phyloP scores from a whole-genome alignment of 2,888 invertebrate genomes.

The Lacanobia wlatinum region DNA sequence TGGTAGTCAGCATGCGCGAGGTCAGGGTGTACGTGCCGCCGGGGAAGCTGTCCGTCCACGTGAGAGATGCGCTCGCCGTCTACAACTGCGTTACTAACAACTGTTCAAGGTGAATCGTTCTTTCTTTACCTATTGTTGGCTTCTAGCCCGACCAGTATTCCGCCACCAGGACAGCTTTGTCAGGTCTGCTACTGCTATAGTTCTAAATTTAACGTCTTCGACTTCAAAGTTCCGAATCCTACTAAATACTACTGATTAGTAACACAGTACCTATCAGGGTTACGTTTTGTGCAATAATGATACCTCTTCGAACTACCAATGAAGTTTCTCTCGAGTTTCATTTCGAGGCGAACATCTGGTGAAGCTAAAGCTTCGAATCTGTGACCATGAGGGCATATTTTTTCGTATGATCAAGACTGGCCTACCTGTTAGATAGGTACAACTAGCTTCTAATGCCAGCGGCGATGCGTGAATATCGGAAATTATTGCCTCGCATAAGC shows the following conservation, averaged over 20 bases:
- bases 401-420: too few relatives aligned
- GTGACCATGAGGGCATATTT: too few relatives aligned
- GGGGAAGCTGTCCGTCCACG: conserved; percentile 91
- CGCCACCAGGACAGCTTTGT: background rate
- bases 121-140: background rate
- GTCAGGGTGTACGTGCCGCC: conserved; percentile 93
- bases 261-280: too few relatives aligned
- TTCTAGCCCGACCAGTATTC: background rate
- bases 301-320: background rate
- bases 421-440: too few relatives aligned
- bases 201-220: background rate
- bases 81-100: conserved; percentile 92
- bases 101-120: conserved; percentile 79
- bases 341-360: background rate
- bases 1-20: conserved; percentile 92
- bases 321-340: background rate
- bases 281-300: background rate
- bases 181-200: background rate
- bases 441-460: too few relatives aligned
- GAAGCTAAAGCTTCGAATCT: background rate
- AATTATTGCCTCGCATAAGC: too few relatives aligned
- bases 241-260: background rate
- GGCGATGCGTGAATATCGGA: too few relatives aligned
- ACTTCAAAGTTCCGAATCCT: background rate
- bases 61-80: conserved; percentile 87